Evolutionary conservation across 2,888 invertebrate species (phyloP).

Genomic region (Parnassius glacialis): DNA sequence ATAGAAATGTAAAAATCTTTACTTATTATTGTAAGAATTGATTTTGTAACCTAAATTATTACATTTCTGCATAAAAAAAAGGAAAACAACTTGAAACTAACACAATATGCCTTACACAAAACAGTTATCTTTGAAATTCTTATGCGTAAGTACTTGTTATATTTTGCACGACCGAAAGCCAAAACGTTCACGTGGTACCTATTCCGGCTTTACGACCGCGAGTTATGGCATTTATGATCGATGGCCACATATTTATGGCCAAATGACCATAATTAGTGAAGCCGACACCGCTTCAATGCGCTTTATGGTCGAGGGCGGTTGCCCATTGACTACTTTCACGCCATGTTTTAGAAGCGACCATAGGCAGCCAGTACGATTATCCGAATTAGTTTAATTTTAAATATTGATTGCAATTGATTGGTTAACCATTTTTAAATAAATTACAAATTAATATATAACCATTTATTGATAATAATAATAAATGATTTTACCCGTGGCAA

Average conservation of each 20-base stretch:
- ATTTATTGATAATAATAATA: too few species aligned
- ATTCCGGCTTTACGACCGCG: conserved; percentile 51
- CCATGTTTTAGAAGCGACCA: conserved; percentile 35
- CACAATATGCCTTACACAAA: background rate
- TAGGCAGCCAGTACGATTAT: conserved; percentile 5
- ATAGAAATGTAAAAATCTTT: too few species aligned
- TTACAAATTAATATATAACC: background rate
- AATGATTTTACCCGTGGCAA: too few species aligned
- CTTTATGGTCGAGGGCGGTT: conserved; percentile 49
- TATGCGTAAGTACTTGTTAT: conserved; percentile 39
- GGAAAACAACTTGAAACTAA: too few species aligned
- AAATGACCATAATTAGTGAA: conserved; percentile 67
- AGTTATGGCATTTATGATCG: conserved; percentile 73
- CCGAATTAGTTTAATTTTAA: conserved; percentile 13
- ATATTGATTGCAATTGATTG: conserved; percentile 10
- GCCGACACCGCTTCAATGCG: conserved; percentile 47
- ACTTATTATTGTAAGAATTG: too few species aligned
- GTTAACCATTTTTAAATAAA: conserved; percentile 6
- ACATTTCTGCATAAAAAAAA: too few species aligned
- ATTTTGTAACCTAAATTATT: too few species aligned
- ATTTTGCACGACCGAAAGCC: conserved; percentile 49
- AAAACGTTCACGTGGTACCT: conserved; percentile 36
- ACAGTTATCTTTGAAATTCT: conserved; percentile 27
- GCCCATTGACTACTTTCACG: conserved; percentile 50
- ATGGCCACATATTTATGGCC: conserved; percentile 66